Evolutionary conservation across 2,888 invertebrate species (phyloP), one percentile per base, ranked within the genome.

Genomic region (Scaeva pyrastri): DNA sequence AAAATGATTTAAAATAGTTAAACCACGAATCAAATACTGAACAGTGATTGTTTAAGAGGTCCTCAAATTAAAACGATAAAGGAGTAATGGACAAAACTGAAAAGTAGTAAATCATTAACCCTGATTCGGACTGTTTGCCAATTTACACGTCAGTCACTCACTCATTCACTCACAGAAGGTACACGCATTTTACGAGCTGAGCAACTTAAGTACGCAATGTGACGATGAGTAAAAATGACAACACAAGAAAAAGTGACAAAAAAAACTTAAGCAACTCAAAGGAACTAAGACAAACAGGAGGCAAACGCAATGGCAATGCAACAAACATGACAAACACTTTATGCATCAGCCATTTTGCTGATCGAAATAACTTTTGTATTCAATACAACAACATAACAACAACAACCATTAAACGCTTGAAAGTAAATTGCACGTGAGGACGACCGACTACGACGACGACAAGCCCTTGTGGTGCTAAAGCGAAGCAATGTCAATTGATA

Each of bases 361-460:
- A 82, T 88, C 88, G 77, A 88, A 88, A 88, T 88, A 81, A 88
- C 82, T 88, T 88, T 88, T 84, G 81, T 80, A 80, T 87, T 77
- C 76, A 60, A 75, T 68, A 77, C 55, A 75, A 36, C 64, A 48
- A 7, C 31, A 8, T 8, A 31, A 31, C 31, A 31, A 64, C 71
- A 58, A 45, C 41, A n/a, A 45, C 73, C 72, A 76, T 79, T 75
- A 75, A 74, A 78, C 16, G 72, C 39, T 81, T 39, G 55, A 72
- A 78, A 79, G 79, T 71, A 79, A 84, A 79, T 70, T 75, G 68
- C 81, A 45, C 73, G 73, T 72, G 75, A 68, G 72, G 72, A 70
- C 66, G 66, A 80, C 77, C 52, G 71, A 68, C 56, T 50, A 72
- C 74, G 71, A 48, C 64, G 36, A 8, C 8, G 19, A 39, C 11